Evolutionary conservation across 2,797 vertebrate genomes (phyloP).

Genomic region (Neomorphus geoffroyi): DNA sequence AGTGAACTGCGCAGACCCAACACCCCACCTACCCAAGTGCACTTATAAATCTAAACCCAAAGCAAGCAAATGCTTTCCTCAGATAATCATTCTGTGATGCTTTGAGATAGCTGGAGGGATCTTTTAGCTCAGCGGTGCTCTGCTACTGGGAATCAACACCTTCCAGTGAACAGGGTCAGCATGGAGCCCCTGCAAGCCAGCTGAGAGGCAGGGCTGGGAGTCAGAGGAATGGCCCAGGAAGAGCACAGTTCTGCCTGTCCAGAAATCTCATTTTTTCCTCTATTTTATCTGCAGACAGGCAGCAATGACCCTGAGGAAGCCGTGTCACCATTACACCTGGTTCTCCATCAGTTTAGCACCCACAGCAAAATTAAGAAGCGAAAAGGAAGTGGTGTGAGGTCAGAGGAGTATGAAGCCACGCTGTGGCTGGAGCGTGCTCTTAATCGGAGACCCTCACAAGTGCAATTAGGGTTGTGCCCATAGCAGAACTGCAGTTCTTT

Average conservation of each 20-base stretch:
- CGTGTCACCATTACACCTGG: not conserved
- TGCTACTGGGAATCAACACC: not conserved
- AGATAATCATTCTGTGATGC: not conserved
- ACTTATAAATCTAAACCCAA: not conserved
- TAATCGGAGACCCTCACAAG: not conserved
- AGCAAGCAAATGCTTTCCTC: not conserved
- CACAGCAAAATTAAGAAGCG: not conserved
- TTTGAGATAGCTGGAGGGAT: not conserved
- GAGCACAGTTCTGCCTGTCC: not conserved
- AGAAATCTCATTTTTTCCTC: not conserved
- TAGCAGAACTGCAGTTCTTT: not conserved
- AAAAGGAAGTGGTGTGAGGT: not conserved
- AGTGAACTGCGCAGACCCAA: not conserved
- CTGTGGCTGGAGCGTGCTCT: not conserved
- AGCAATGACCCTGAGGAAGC: not conserved
- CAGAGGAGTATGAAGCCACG: rapidly evolving
- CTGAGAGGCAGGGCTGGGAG: not conserved
- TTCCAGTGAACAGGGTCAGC: not conserved
- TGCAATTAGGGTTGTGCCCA: not conserved
- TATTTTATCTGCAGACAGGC: not conserved
- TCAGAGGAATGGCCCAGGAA: not conserved
- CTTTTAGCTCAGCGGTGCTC: not conserved
- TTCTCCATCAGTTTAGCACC: not conserved
- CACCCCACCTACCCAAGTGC: not conserved
- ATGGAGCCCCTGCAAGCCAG: not conserved